Base-by-base conservation (phyloP, 1,140 invertebrate species). In the Drosophila pectinifera region DNA sequence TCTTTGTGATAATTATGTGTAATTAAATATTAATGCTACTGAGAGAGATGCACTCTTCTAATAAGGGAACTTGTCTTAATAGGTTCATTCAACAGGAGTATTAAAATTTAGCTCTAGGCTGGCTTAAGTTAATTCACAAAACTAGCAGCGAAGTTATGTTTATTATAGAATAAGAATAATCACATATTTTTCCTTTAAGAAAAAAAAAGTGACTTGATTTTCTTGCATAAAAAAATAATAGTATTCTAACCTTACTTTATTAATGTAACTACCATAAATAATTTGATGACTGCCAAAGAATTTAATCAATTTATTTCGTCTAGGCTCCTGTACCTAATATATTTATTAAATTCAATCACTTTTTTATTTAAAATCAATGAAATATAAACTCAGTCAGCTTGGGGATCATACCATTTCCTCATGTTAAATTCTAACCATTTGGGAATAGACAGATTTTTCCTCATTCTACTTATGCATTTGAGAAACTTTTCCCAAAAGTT, bases 391-490 rank as follows among this genome's bases (percentile, higher is more conserved):
- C 2, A 14, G 18, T 13, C 14, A 34, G 16, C 28, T 18, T 14
- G 13, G 28, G 34, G 34, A 51, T 20, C 34, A 20, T 34, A 20
- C 28, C 48, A 51, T 18, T 51, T 51, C 14, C 20, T 16, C 28
- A 34, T 14, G 48, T 34, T 53, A 53, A 53, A 53, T 34, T 34
- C 13, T 31, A 36, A 34, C 7, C 49, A 14, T 36, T 59, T 24
- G 57, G 38, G 42, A 64, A 64, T 79, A 57, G 65, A 73, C 4
- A 22, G 22, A 57, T 69, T 76, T 79, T 76, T 78, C 80, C 78
- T 82, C 81, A 81, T 80, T 74, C 78, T 82, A 74, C 73, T 69
- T 43, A 2, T 81, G 80, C 78, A 81, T 61, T 68, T 78, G 59
- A 70, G 57, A 39, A n/a, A 54, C 53, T 59, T 36, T 53, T 51